Evolutionary conservation across 2,113 vertebrate species (phyloP).

Genomic region (Macroglossus sobrinus): DNA sequence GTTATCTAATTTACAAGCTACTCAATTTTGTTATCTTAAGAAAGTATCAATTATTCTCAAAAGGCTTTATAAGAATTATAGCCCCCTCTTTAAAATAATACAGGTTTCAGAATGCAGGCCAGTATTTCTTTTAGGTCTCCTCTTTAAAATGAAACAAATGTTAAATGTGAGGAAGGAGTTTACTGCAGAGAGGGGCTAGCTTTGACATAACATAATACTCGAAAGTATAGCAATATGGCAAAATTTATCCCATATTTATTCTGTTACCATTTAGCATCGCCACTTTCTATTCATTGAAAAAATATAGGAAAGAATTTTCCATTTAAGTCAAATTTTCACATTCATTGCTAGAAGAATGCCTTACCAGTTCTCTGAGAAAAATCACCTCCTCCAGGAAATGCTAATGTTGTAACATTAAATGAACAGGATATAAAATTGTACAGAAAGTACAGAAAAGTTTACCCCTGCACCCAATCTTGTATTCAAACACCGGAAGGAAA

Average conservation of each 20-base stretch:
- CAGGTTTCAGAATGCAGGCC: not conserved
- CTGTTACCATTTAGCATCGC: not conserved
- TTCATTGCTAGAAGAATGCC: slow-evolving; percentile 8
- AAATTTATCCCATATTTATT: not conserved
- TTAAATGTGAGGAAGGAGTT: not conserved
- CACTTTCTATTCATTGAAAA: not conserved
- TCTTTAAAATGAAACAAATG: not conserved
- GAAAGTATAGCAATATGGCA: not conserved
- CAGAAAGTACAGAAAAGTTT: not conserved
- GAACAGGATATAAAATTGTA: not conserved
- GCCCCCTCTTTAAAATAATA: not conserved
- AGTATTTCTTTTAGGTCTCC: not conserved
- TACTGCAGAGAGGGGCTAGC: not conserved
- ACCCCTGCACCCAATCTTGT: not conserved
- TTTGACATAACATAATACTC: not conserved
- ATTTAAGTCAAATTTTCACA: not conserved
- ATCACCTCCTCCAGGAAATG: slow-evolving; percentile 40
- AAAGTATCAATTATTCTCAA: not conserved
- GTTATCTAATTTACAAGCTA: not conserved
- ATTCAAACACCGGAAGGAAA: not conserved
- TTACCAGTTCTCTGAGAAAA: slow-evolving; percentile 20
- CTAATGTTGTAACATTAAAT: not conserved
- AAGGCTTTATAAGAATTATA: not conserved
- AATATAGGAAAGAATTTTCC: not conserved
- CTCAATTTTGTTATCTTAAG: not conserved